Evolutionary conservation across 2,113 vertebrate genomes (phyloP), one percentile per base, ranked within the genome.

Genomic region (Pseudolaguvia tuberculata): DNA sequence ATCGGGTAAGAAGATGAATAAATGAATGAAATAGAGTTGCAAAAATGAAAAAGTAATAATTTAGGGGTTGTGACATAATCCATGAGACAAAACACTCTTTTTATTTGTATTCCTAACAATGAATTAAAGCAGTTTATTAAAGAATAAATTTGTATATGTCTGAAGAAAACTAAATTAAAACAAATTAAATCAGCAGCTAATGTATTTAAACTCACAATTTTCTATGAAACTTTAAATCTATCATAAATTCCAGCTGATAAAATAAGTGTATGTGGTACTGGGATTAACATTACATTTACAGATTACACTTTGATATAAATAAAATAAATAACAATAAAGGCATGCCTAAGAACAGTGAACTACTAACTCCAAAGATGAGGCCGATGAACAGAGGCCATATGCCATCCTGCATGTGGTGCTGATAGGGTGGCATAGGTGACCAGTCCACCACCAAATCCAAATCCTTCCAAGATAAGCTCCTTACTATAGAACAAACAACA

Each of bases 401-500:
- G 79, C 91, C 91, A 25, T 85, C 87, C 52, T 80, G 51, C 45
- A 88, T 87, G 21, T 79, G 87, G 31, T 80, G 87, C 52, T 76
- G 57, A 84, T 94, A 93, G 0, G 12, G 85, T 0, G 88, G 77
- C 2, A 84, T 86, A 0, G 65, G 86, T 29, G 51, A 78, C 9
- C 89, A 84, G 82, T 91, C 69, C 8, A 95, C 78, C 27, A 86
- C 79, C 79, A 94, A 86, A 53, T 92, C 90, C 82, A 92, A 48
- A 1, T 81, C 76, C 3, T 77, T 80, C 88, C 85, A 85, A 5
- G 76, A 80, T 70, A 90, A 78, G 25, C 85, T 86, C 48, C 71
- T 85, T 2, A 76, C 90, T 86, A 80, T 72, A 5, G 63, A 61
- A 45, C 57, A 48, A 23, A 73, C 25, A 29, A 70, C 20, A 25